Evolutionary conservation across 2,797 vertebrate genomes (phyloP).

Genomic region (Mionectes olivaceus): DNA sequence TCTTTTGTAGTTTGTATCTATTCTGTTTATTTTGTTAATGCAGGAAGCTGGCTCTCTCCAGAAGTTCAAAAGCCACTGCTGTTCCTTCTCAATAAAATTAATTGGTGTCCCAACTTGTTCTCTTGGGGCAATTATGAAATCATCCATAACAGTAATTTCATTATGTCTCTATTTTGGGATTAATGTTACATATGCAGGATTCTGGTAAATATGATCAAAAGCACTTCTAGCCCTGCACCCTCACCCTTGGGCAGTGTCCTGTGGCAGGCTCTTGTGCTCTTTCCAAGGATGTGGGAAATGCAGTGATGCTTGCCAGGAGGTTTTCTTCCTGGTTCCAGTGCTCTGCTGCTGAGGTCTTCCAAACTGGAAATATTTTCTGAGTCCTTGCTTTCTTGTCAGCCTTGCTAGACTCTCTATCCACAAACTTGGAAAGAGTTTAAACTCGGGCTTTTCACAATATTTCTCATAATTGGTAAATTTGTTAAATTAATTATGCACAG

Average conservation of each 20-base stretch:
- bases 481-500: background rate
- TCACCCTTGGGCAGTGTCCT: background rate
- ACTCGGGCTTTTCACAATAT: background rate
- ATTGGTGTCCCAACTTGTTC: background rate
- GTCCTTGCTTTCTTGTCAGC: background rate
- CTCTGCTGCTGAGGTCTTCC: background rate
- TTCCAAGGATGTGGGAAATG: background rate
- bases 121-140: background rate
- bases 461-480: background rate
- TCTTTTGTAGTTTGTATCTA: background rate
- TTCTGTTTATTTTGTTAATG: background rate
- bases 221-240: background rate
- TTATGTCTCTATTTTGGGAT: background rate
- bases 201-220: background rate
- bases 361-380: background rate
- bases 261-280: background rate
- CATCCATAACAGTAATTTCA: background rate
- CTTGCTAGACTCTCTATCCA: background rate
- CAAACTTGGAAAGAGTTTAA: background rate
- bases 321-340: background rate
- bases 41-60: background rate
- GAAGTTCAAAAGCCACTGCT: background rate
- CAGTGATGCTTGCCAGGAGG: accelerated
- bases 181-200: background rate
- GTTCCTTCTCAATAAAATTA: background rate